Base-by-base conservation (phyloP, 2,113 vertebrate species). In the Nanorana parkeri region DNA sequence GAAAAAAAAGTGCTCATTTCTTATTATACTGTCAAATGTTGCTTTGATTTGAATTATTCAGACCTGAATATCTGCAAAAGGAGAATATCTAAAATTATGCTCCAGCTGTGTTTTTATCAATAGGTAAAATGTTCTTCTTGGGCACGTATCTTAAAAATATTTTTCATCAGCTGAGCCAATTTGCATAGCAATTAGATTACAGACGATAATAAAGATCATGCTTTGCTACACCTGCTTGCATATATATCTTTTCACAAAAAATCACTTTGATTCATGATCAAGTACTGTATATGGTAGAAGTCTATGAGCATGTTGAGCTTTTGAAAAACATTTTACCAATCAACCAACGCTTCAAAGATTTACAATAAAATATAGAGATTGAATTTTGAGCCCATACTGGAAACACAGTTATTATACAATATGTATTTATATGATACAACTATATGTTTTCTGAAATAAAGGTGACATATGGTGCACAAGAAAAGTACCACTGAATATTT, bases 41-140 rank as follows among this genome's bases (percentile, higher is more conserved):
- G 24, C 21, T 71, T 73, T 68, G 6, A 24, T 51, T 74, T 56
- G 29, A 24, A 74, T 69, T n/a, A 29, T 32, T 63, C 41, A 71
- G 55, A 17, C 23, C n/a, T 63, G 56, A 64, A n/a, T 8, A 41
- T 81, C 10, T 64, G 29, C 13, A 58, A n/a, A 28, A 73, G 47
- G 6, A 6, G 19, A 75, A 60, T 68, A 67, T 56, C 21, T 60
- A 74, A 67, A 83, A 83, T 67, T 41, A 60, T 66, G 1, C 64
- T 29, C 51, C 80, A 83, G 80, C 80, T 83, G 80, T 83, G 72
- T 83, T 81, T 78, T 83, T 83, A 81, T 81, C 63, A 83, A 60
- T 64, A 81, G 80, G 80, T 74, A 75, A 72, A 73, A 73, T 81
- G 24, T 75, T 74, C 28, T 41, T 66, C 7, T 41, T 56, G 29